Conservation (phyloP, 2,113 vertebrate genomes). For the Mastomys coucha region DNA sequence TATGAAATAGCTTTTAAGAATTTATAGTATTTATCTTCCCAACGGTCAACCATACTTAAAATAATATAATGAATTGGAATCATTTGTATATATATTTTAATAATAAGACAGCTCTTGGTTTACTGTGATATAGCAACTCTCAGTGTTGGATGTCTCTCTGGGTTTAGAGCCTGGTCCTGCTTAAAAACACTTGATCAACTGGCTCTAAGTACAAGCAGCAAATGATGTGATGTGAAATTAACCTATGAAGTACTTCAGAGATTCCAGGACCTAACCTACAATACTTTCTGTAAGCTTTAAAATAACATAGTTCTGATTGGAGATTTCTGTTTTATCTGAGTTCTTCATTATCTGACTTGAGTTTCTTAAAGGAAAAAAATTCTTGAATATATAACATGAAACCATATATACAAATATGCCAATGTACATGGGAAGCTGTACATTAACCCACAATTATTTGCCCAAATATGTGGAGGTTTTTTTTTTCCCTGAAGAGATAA, state of each 20-base stretch:
- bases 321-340: not conserved
- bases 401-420: not conserved
- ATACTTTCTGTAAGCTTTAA: not conserved
- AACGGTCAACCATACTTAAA: not conserved
- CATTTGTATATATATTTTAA: not conserved
- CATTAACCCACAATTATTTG: not conserved
- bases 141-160: not conserved
- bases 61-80: not conserved
- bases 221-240: not conserved
- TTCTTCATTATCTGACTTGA: not conserved
- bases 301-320: not conserved
- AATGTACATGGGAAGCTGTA: not conserved
- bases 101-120: not conserved
- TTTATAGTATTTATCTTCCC: conserved; percentile 6
- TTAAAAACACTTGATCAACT: not conserved
- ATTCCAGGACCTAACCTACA: not conserved
- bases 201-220: not conserved
- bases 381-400: not conserved
- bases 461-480: not conserved
- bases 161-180: not conserved
- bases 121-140: not conserved
- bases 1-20: conserved; percentile 7
- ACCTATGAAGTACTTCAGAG: not conserved
- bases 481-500: not conserved
- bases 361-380: not conserved